phyloP scores from a whole-genome alignment of 2,113 vertebrate genomes.

The Cavia aperea region DNA sequence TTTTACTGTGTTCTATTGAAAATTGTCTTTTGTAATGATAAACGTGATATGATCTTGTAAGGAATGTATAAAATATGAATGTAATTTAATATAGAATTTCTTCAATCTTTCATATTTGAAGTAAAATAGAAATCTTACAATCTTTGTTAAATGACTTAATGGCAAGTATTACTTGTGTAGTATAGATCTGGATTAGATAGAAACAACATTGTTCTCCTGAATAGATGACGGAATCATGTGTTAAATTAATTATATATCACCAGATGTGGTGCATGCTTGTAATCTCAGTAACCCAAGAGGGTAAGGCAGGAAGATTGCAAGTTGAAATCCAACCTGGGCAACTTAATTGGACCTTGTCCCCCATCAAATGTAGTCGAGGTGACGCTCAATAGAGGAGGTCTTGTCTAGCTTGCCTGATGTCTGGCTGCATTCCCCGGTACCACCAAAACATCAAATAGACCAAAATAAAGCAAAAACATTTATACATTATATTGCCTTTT shows the following conservation, averaged over 20 bases:
- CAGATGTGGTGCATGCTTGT: not conserved
- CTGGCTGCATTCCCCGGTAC: not conserved
- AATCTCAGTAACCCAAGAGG: not conserved
- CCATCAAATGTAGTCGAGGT: not conserved
- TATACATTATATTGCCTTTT: not conserved
- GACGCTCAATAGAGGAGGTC: not conserved
- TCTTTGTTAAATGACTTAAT: not conserved
- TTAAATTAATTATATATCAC: not conserved
- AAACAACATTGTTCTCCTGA: not conserved
- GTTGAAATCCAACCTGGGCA: not conserved
- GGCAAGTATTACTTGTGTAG: not conserved
- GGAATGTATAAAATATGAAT: not conserved
- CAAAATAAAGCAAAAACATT: not conserved
- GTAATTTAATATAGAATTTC: slow-evolving; percentile 14
- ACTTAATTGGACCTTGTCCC: not conserved
- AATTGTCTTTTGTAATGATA: not conserved
- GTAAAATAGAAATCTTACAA: not conserved
- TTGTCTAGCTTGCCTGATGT: not conserved
- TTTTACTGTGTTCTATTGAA: not conserved
- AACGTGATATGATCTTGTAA: not conserved
- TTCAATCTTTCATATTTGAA: not conserved
- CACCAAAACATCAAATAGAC: not conserved
- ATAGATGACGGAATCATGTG: not conserved
- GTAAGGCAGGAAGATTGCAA: not conserved
- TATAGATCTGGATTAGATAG: not conserved